phyloP scores from a whole-genome alignment of 2,797 vertebrate species.

The Hyperoplus lanceolatus region DNA sequence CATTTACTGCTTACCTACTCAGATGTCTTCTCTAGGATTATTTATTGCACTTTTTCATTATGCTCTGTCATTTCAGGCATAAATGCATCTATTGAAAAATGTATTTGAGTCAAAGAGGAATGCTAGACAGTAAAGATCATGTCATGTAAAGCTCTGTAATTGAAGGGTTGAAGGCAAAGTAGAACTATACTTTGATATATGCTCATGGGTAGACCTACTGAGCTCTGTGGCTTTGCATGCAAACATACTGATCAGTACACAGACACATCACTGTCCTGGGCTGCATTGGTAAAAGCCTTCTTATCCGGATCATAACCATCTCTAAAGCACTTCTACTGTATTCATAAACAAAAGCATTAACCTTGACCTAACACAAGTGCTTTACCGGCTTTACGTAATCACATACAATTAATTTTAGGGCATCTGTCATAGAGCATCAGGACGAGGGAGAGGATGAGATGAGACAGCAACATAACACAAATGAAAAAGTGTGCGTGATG shows the following conservation, averaged over 20 bases:
- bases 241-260: conserved; percentile 38
- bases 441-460: conserved; percentile 63
- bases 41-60: background rate
- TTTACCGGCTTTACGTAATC: conserved; percentile 68
- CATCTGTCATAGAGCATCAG: conserved; percentile 70
- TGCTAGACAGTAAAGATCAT: background rate
- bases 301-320: conserved; percentile 53
- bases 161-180: background rate
- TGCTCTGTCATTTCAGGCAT: background rate
- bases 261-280: conserved; percentile 50
- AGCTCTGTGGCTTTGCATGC: conserved; percentile 22
- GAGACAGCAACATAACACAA: conserved; percentile 72
- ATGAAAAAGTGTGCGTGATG: conserved; percentile 73
- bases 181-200: conserved; percentile 14
- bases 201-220: background rate
- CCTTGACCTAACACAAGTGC: conserved; percentile 65
- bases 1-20: background rate
- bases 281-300: conserved; percentile 54
- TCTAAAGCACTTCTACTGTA: conserved; percentile 57
- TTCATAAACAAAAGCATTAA: conserved; percentile 79
- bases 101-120: background rate
- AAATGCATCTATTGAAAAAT: background rate
- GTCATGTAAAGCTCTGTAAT: background rate
- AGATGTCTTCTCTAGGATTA: background rate
- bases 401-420: conserved; percentile 67